These are phyloP conservation scores for Karalla daura DNA, from an alignment of 2,797 vertebrate species.

Conservation along the genomic window DNA sequence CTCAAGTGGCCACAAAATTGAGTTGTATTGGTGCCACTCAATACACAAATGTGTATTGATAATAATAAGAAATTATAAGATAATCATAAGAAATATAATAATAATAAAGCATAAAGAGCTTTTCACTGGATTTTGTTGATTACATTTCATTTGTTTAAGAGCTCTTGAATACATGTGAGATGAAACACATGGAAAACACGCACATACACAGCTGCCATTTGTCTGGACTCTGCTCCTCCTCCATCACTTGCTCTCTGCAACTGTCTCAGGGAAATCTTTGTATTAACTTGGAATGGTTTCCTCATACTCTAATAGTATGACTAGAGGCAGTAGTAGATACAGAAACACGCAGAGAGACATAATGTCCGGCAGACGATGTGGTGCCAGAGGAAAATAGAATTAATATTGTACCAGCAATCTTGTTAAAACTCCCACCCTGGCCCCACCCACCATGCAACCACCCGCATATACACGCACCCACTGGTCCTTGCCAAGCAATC, in stretches of 20 bases:
- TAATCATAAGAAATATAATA: too few species aligned
- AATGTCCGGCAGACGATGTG: constrained; percentile 50
- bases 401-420: constrained; percentile 66
- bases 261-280: constrained; percentile 16
- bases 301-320: constrained; percentile 24
- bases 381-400: constrained; percentile 66
- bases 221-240: background rate
- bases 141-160: constrained; percentile 19
- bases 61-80: too few species aligned
- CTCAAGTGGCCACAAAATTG: background rate
- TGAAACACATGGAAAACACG: constrained; percentile 4
- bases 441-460: constrained; percentile 54
- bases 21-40: background rate
- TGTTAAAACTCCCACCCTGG: constrained; percentile 64
- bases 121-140: too few species aligned
- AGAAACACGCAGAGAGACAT: constrained; percentile 24
- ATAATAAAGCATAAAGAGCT: too few species aligned
- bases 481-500: constrained; percentile 73
- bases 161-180: constrained; percentile 7
- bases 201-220: constrained; percentile 2
- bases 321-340: constrained; percentile 11
- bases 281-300: constrained; percentile 22
- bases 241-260: background rate
- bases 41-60: background rate
- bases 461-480: constrained; percentile 23